These are phyloP conservation scores for Meteorus colon DNA, from an alignment of 2,888 invertebrate genomes.

Conservation along the genomic window DNA sequence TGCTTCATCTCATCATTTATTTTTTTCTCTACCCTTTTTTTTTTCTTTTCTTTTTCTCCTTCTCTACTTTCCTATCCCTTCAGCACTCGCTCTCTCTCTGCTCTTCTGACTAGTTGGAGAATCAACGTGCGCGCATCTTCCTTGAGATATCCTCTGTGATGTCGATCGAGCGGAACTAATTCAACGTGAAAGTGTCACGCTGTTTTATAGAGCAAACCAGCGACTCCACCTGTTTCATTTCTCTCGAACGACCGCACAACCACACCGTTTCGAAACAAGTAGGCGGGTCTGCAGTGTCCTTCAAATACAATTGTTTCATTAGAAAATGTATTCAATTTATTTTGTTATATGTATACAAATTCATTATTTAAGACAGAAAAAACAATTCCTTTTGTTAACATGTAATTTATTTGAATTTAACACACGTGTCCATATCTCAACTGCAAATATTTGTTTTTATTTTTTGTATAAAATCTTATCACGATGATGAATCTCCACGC, in stretches of 20 bases:
- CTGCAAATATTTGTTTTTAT: background rate
- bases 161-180: constrained; percentile 30
- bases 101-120: background rate
- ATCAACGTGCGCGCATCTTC: constrained; percentile 4
- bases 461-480: constrained; percentile 26
- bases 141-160: background rate
- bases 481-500: constrained; percentile 47
- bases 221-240: constrained; percentile 22
- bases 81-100: background rate
- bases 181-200: constrained; percentile 19
- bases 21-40: background rate
- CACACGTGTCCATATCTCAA: constrained; percentile 18
- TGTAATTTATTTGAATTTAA: constrained; percentile 12
- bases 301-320: constrained; percentile 33
- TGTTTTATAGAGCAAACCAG: background rate
- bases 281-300: constrained; percentile 27
- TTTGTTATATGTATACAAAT: background rate
- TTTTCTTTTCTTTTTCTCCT: background rate
- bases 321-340: constrained; percentile 3
- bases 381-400: background rate
- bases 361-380: background rate
- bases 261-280: constrained; percentile 31
- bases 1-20: background rate
- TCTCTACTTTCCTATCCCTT: background rate
- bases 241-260: constrained; percentile 32